A percentile compares a stretch with the other conserved stretches of the same genome.
Evolutionary conservation across 2,888 invertebrate species (phyloP).

Genomic region (Portevinia maculata): DNA sequence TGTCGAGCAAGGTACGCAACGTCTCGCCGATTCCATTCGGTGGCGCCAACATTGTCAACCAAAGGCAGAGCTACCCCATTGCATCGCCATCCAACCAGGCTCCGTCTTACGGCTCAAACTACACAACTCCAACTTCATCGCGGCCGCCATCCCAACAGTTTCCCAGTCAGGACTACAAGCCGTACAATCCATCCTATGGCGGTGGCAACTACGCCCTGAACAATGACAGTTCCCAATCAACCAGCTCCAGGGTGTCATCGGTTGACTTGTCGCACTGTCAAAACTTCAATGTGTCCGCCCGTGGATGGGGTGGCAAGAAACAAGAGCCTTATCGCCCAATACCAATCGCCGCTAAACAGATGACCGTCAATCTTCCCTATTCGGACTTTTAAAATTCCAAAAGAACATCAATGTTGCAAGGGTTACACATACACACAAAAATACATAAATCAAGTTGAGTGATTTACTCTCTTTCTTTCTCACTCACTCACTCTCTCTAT

Average conservation of each 20-base stretch:
- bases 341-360: conserved; percentile 16
- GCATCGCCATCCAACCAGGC: conserved; percentile 38
- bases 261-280: conserved; percentile 76
- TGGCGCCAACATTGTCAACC: conserved; percentile 38
- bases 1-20: conserved; percentile 76
- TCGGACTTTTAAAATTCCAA: conserved; percentile 68
- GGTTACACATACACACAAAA: conserved; percentile 19
- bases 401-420: conserved; percentile 18
- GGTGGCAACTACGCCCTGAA: conserved; percentile 5
- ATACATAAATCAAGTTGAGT: conserved; percentile 28
- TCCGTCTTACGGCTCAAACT: conserved; percentile 30
- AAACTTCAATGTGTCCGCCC: conserved; percentile 92
- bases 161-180: conserved; percentile 32
- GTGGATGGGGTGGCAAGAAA: conserved; percentile 87
- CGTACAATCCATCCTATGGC: conserved; percentile 18
- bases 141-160: conserved; percentile 55
- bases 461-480: conserved; percentile 10
- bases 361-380: conserved; percentile 57
- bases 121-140: conserved; percentile 49
- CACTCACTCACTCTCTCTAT: background rate
- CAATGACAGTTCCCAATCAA: conserved; percentile 22
- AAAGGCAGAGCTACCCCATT: conserved; percentile 28
- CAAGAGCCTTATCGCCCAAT: conserved; percentile 54
- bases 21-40: conserved; percentile 78
- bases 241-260: conserved; percentile 45